These are phyloP conservation scores for Gephyroberyx darwinii DNA, from an alignment of 2,797 vertebrate genomes.

Conservation along the genomic window DNA sequence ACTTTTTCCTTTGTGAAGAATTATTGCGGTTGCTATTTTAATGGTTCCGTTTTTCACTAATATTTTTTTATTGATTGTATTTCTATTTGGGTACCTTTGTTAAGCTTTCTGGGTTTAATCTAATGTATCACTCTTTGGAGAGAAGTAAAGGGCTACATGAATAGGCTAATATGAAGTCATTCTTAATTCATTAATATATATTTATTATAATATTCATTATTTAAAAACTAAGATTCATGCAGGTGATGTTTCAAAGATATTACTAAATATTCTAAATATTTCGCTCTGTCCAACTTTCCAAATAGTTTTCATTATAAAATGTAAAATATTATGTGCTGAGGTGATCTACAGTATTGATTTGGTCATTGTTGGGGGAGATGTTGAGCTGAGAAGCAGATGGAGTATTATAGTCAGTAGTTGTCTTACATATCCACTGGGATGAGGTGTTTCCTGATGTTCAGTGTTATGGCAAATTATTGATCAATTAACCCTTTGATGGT, in stretches of 20 bases:
- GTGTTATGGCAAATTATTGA: conserved; percentile 24
- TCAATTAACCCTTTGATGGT: conserved; percentile 4
- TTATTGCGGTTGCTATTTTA: not conserved
- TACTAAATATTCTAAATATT: not conserved
- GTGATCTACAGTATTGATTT: not conserved
- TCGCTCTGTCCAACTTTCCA: not conserved
- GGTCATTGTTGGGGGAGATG: not conserved
- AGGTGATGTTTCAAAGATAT: not conserved
- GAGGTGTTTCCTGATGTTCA: conserved; percentile 32
- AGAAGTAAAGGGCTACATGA: too few relatives aligned
- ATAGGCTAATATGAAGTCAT: too few relatives aligned
- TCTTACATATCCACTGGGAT: not conserved
- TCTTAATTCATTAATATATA: too few relatives aligned
- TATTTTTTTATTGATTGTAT: not conserved
- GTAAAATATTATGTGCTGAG: not conserved
- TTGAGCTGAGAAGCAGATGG: not conserved
- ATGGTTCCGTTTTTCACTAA: not conserved
- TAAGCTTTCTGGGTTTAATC: not conserved
- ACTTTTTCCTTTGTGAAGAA: not conserved
- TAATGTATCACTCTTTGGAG: too few relatives aligned
- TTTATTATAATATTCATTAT: not conserved
- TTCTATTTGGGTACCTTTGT: not conserved
- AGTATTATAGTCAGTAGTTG: not conserved
- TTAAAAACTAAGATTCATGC: not conserved
- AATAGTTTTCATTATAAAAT: not conserved